phyloP scores from a whole-genome alignment of 2,797 vertebrate genomes.

The Rousettus madagascariensis region DNA sequence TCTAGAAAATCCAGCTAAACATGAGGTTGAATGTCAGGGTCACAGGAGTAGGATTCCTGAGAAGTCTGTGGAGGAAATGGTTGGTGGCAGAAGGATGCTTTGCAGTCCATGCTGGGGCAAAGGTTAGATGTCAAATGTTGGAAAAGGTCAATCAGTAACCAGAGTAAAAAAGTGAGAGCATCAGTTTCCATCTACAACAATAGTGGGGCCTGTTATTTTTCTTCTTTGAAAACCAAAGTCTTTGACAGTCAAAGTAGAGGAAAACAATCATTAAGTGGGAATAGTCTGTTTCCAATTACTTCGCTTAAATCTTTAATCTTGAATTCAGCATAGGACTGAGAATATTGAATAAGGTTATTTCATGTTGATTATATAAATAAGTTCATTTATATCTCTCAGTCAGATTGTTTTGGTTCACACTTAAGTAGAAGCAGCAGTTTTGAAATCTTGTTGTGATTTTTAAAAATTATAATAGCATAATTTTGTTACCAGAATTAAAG shows the following conservation, averaged over 20 bases:
- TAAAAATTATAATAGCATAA: not conserved
- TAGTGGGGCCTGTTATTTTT: not conserved
- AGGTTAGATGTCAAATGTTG: not conserved
- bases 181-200: not conserved
- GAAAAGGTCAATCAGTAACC: not conserved
- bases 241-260: not conserved
- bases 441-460: not conserved
- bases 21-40: not conserved
- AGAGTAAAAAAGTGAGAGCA: not conserved
- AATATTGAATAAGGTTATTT: not conserved
- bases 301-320: not conserved
- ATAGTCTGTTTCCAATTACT: not conserved
- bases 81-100: not conserved
- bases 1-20: not conserved
- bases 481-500: slow-evolving; percentile 39
- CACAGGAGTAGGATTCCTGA: not conserved
- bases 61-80: not conserved
- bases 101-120: not conserved
- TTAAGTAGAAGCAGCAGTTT: slow-evolving; percentile 1
- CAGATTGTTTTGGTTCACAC: not conserved
- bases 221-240: slow-evolving; percentile 1
- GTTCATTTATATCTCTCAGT: slow-evolving; percentile 10
- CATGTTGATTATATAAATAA: slow-evolving; percentile 29
- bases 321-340: slow-evolving; percentile 33
- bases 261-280: not conserved